Conservation (phyloP, 2,113 vertebrate species). For the Trichomycterus rosablanca region DNA sequence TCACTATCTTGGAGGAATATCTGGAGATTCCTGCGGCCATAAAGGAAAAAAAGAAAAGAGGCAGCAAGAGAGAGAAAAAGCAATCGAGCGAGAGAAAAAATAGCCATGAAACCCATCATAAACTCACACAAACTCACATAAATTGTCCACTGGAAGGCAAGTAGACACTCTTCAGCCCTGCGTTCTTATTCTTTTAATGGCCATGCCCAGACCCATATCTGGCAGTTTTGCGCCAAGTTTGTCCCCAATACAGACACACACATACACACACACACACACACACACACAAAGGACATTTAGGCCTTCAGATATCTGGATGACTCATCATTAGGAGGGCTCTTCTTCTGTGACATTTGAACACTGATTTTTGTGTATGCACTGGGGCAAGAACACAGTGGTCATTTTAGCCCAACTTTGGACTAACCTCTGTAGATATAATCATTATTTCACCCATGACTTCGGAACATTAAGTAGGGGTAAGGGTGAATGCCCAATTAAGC, state of each 20-base stretch:
- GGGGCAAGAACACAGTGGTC: slow-evolving; percentile 8
- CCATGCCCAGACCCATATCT: slow-evolving; percentile 9
- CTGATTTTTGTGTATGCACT: slow-evolving; percentile 15
- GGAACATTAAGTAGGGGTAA: slow-evolving; percentile 11
- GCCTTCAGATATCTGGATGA: slow-evolving; percentile 10
- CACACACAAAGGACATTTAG: slow-evolving; percentile 9
- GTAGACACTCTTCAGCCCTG: slow-evolving; percentile 35
- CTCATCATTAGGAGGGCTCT: slow-evolving; percentile 19
- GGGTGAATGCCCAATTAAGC: neutral
- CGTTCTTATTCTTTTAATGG: slow-evolving; percentile 39
- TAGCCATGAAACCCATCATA: neutral
- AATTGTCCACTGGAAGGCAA: slow-evolving; percentile 1
- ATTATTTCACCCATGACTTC: slow-evolving; percentile 9
- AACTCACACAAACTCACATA: neutral
- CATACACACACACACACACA: slow-evolving; percentile 11
- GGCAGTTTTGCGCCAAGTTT: slow-evolving; percentile 18
- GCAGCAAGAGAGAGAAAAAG: slow-evolving; percentile 5
- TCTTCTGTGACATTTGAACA: slow-evolving; percentile 24
- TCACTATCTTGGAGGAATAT: slow-evolving; percentile 8
- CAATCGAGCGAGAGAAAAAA: neutral
- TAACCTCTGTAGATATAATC: slow-evolving; percentile 27
- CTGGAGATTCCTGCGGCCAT: neutral
- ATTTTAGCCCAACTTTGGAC: slow-evolving; percentile 30
- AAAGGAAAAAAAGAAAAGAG: slow-evolving; percentile 10
- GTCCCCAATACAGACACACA: neutral